Base-by-base conservation (phyloP, 2,113 vertebrate genomes). In the Hipposideros armiger region DNA sequence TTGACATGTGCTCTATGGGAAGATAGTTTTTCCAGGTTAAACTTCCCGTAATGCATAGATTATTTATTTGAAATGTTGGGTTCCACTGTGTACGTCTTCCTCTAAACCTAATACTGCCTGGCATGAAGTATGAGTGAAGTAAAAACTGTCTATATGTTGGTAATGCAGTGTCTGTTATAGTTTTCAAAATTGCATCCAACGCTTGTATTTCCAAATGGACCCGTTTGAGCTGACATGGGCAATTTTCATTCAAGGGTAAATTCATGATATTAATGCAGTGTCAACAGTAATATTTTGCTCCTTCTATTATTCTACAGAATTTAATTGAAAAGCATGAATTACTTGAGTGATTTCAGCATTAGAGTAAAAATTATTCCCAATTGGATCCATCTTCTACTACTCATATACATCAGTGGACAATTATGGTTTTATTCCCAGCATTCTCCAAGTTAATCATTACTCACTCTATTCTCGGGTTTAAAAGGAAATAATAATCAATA, bases 1-100 rank as follows among this genome's bases (percentile, higher is more conserved):
- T 64, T 7, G 30, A 19, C 45, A 1, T 1, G 13, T 2, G 7
- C 24, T 2, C 0, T 32, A 4, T 45, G 7, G 15, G 13, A 24
- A 52, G 32, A 22, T 22, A 7, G 1, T 42, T 50, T 66, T 4
- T 14, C 14, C 40, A 56, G 64, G 22, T 32, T 64, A 26, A 32
- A 85, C 19, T 8, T 47, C 56, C 20, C 42, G 0, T 1, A 19
- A 17, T 3, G 11, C 11, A 0, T 13, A 36, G 22, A n/a, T 56
- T 17, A 16, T 40, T 19, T 26, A 19, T 32, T 36, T 54, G 36
- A 70, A 28, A 28, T 13, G 3, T 11, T 8, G 11, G 17, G 8
- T 64, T 76, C 64, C 7, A 2, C 28, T 5, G 19, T 7, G 26
- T 22, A n/a, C 8, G 3, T 17, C 24, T 62, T 45, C 47, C 69